Evolutionary conservation across 2,113 vertebrate species (phyloP), one percentile per base, ranked within the genome.

Genomic region (Aphelocoma coerulescens): DNA sequence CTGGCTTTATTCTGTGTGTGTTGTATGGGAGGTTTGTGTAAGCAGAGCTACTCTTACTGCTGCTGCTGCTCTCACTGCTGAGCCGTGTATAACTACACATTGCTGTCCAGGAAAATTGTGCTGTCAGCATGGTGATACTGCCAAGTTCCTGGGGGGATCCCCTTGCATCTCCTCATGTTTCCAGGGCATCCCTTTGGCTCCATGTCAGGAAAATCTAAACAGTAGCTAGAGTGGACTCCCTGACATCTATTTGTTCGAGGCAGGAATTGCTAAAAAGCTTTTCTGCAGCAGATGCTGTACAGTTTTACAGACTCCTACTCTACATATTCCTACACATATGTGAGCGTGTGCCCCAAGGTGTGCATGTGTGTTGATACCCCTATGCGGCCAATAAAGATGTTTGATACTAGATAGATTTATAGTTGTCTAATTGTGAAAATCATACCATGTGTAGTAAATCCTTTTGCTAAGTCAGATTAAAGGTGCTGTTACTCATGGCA

Each of bases 401-500:
- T 93, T 2, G 2, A 79, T 85, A 80, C 44, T 79, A 84, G 44
- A 32, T 8, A 85, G 92, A 93, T 91, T 94, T 74, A 96, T 87
- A 93, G 81, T 86, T 92, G 73, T 76, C 89, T 93, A 91, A 95
- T 93, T 85, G 96, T 95, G 89, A 88, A 95, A 95, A 91, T 95
- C 86, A 92, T 51, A 96, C 80, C 69, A 5, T 52, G 66, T 88
- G 94, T 91, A 97, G 95, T 97, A 98, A 98, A 98, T 98, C 97
- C 98, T 97, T 96, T 97, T 96, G 97, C 96, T 97, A 97, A 98
- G 97, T 98, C 98, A 98, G 97, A 98, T 98, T 98, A 98, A 98
- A 98, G 97, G 97, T 98, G 98, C 97, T 97, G 98, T 98, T 98
- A 98, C 95, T 98, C 97, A 98, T 94, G 90, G 96, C 97, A 96